Percentiles rank a stretch among this genome's conserved stretches.
Evolutionary conservation across 1,140 invertebrate genomes (phyloP).

Genomic region (Asbolus verrucosus): DNA sequence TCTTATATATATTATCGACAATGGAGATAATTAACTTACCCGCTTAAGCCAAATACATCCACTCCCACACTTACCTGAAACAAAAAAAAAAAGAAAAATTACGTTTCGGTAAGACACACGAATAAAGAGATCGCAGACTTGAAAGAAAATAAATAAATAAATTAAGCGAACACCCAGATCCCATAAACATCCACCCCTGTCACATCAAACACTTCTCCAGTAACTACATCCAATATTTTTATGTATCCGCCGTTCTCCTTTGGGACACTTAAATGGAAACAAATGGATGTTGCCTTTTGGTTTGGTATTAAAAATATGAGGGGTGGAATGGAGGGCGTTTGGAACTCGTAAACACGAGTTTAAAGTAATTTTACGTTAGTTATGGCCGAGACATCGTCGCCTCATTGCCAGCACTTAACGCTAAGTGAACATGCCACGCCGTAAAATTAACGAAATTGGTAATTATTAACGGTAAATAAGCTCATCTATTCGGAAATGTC

Average conservation of each 20-base stretch:
- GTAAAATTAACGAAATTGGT: conserved; percentile 35
- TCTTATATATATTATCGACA: neutral
- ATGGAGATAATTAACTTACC: conserved; percentile 5
- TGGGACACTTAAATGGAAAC: conserved; percentile 46
- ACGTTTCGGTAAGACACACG: neutral
- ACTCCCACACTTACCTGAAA: conserved; percentile 24
- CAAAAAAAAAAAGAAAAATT: neutral
- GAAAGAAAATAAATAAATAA: neutral
- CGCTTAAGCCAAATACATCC: too few species aligned
- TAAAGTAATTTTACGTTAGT: conserved; percentile 35
- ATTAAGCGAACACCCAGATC: neutral
- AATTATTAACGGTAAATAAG: conserved; percentile 35
- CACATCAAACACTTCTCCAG: conserved; percentile 26
- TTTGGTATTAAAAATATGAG: conserved; percentile 31
- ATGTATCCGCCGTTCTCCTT: conserved; percentile 40
- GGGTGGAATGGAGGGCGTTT: conserved; percentile 6
- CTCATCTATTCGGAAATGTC: conserved; percentile 22
- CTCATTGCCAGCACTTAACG: conserved; percentile 29
- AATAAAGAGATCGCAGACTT: neutral
- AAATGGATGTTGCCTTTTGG: conserved; percentile 37
- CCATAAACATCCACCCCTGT: conserved; percentile 21
- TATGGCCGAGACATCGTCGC: conserved; percentile 38
- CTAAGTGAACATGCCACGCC: conserved; percentile 27
- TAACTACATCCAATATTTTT: conserved; percentile 30
- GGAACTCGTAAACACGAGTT: conserved; percentile 26